These are phyloP conservation scores for Toxostoma redivivum DNA, from an alignment of 2,113 vertebrate species.

Conservation along the genomic window DNA sequence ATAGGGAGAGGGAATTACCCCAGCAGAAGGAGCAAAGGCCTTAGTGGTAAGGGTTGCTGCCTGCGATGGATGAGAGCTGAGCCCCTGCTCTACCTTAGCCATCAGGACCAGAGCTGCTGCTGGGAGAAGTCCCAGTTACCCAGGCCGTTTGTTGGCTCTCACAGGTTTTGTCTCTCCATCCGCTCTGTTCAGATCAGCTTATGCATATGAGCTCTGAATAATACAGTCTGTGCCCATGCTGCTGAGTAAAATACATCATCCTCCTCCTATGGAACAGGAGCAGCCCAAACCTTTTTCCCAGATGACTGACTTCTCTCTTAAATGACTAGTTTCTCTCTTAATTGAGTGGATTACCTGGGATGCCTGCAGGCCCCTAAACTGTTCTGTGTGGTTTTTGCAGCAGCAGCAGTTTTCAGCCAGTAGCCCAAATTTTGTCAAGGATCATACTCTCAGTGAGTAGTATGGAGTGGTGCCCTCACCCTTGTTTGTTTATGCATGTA, in stretches of 20 bases:
- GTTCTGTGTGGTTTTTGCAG: background rate
- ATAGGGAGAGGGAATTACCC: background rate
- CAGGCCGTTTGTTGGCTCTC: background rate
- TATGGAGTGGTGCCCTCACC: background rate
- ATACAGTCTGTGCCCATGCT: background rate
- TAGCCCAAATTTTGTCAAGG: background rate
- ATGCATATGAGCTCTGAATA: background rate
- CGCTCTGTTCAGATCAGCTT: rapidly evolving
- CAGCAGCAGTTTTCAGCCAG: background rate
- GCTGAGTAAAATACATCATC: background rate
- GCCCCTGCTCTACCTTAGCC: background rate
- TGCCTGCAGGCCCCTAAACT: background rate
- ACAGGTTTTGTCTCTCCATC: rapidly evolving
- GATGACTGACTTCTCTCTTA: background rate
- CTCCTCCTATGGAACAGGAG: background rate
- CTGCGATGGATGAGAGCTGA: background rate
- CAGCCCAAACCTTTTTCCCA: background rate
- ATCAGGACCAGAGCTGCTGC: background rate
- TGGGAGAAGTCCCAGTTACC: background rate
- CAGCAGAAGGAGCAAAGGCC: background rate
- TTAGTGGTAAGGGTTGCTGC: background rate
- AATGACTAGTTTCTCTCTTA: background rate
- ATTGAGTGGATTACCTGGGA: background rate
- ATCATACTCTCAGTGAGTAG: background rate
- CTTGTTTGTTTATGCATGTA: background rate